Percentiles rank a stretch among this genome's conserved stretches.
These are phyloP conservation scores for Ganaspis sp. DNA, from an alignment of 1,140 invertebrate genomes.

Conservation along the genomic window DNA sequence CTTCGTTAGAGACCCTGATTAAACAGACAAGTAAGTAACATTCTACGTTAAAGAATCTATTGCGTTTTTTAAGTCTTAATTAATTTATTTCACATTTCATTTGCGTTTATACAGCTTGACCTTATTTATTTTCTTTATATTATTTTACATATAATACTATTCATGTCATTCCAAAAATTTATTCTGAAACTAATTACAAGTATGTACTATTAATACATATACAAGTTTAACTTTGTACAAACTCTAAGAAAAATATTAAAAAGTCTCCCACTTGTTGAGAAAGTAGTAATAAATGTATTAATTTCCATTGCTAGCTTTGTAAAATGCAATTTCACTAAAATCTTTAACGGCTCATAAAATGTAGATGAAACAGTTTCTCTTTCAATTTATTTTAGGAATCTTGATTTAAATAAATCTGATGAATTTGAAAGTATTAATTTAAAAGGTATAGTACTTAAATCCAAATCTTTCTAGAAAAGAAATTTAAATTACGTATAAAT, in stretches of 20 bases:
- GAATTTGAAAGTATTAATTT: too few relatives aligned
- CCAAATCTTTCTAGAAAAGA: too few relatives aligned
- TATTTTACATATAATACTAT: background rate
- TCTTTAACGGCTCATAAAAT: background rate
- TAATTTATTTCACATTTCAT: background rate
- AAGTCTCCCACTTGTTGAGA: background rate
- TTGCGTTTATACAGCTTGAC: background rate
- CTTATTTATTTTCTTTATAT: background rate
- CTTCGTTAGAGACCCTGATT: too few relatives aligned
- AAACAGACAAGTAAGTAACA: too few relatives aligned
- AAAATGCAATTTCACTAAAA: background rate
- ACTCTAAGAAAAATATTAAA: background rate
- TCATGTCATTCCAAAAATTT: background rate
- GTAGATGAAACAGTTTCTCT: background rate
- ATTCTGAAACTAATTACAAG: background rate
- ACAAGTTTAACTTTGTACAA: conserved; percentile 1
- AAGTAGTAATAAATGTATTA: background rate
- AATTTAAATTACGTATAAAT: too few relatives aligned
- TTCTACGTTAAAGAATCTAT: background rate
- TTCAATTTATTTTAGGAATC: background rate
- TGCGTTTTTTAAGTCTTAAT: background rate
- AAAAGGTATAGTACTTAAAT: too few relatives aligned
- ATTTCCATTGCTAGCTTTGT: too few relatives aligned
- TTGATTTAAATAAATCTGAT: too few relatives aligned
- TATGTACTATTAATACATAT: conserved; percentile 1